Evolutionary conservation across 2,797 vertebrate genomes (phyloP).

Genomic region (Fundulus diaphanus): DNA sequence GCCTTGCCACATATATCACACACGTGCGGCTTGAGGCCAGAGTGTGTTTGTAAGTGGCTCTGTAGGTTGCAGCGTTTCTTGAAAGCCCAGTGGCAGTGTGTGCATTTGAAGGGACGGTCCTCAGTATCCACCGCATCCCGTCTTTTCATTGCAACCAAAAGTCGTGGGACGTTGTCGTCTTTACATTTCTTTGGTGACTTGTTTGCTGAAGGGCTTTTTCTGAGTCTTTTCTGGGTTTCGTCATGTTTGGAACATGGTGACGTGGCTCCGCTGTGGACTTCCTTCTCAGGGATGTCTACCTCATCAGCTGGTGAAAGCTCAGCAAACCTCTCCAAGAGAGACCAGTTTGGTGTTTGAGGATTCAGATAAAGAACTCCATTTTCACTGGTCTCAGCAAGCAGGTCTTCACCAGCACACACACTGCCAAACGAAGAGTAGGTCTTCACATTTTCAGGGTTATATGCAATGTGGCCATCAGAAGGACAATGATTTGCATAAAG

Average conservation of each 20-base stretch:
- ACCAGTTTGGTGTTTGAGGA: conserved; percentile 65
- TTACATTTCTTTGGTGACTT: conserved; percentile 31
- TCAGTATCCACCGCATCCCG: conserved; percentile 58
- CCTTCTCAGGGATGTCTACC: not conserved
- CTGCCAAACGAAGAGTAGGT: conserved; percentile 6
- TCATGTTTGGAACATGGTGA: conserved; percentile 5
- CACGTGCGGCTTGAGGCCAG: conserved; percentile 79
- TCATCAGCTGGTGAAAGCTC: conserved; percentile 46
- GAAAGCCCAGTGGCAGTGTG: conserved; percentile 80
- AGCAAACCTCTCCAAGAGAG: conserved; percentile 60
- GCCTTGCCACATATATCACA: conserved; percentile 83
- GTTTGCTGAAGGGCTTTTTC: conserved; percentile 11
- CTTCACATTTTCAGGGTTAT: conserved; percentile 9
- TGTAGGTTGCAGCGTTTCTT: conserved; percentile 83
- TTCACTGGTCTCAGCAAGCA: conserved; percentile 35
- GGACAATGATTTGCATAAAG: conserved; percentile 18
- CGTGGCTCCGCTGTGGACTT: not conserved
- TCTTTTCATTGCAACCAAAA: conserved; percentile 75
- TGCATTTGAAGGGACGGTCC: conserved; percentile 80
- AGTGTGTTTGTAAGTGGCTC: conserved; percentile 82
- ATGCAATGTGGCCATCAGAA: conserved; percentile 28
- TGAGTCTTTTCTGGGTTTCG: conserved; percentile 17
- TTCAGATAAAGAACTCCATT: conserved; percentile 64
- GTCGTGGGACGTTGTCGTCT: conserved; percentile 45
- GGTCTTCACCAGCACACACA: conserved; percentile 9